Base-by-base conservation (phyloP, 2,888 invertebrate species). In the Oligia latruncula region DNA sequence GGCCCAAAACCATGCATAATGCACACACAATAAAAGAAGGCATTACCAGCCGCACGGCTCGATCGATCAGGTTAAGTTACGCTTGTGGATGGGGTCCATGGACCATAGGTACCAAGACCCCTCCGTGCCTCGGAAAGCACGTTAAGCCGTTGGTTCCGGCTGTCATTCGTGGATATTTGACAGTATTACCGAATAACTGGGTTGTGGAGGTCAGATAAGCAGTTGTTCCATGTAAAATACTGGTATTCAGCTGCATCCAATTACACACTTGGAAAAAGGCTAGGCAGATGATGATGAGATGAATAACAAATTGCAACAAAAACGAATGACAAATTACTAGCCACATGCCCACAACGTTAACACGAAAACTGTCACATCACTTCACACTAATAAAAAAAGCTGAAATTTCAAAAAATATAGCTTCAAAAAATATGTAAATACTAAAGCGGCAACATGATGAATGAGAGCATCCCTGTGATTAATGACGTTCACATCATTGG, bases 391-490 rank as follows among this genome's bases (percentile, higher is more conserved):
- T 92, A 92, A 92, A 92, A 92, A 92, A 73, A 55, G 76, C 77
- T 86, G 89, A 90, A 89, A 86, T 89, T 90, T 90, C 81, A 86
- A 88, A 88, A 88, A 83, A 84, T 43, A 2, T 55, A 23, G 66
- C 79, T 20, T 35, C 0, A 85, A 90, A 90, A 90, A 91, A 90
- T 92, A 91, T 92, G 90, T 92, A 93, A 93, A 94, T 91, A 94
- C 88, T 83, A 89, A 84, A 88, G 88, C 87, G 85, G 89, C 87
- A 86, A 90, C 83, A 86, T 93, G 93, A 94, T 93, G 90, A 93
- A 94, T 88, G 91, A 85, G 62, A 77, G 77, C 78, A 29, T 43
- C 74, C 17, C 40, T 29, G 77, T 85, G 87, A 89, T 88, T 87
- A 84, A 89, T 87, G 88, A 58, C 68, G 64, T 46, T n/a, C 13